Evolutionary conservation across 2,797 vertebrate species (phyloP).

Genomic region (Urocyon cinereoargenteus): DNA sequence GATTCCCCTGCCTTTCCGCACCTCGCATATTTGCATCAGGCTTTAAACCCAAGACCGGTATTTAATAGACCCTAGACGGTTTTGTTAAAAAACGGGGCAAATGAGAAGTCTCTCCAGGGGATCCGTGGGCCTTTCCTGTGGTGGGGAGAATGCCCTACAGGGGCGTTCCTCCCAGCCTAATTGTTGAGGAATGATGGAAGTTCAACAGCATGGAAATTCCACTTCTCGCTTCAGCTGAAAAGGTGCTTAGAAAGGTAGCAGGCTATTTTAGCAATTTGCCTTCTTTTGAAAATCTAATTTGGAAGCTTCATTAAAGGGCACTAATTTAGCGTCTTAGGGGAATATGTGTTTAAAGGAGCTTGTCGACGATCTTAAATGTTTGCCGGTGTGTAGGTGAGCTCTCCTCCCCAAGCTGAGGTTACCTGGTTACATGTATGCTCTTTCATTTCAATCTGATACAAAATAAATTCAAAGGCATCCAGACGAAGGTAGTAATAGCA

Average conservation of each 20-base stretch:
- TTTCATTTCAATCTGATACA: conserved; percentile 52
- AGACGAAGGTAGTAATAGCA: background rate
- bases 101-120: conserved; percentile 65
- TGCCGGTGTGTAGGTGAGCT: conserved; percentile 72
- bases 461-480: background rate
- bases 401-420: conserved; percentile 73
- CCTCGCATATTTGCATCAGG: background rate
- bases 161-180: conserved; percentile 55
- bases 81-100: conserved; percentile 64
- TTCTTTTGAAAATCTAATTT: conserved; percentile 83
- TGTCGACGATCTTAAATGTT: conserved; percentile 72
- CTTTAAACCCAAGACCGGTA: conserved; percentile 54
- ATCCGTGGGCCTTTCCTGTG: conserved; percentile 21
- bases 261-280: conserved; percentile 77
- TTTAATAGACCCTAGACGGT: conserved; percentile 71
- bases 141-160: conserved; percentile 51
- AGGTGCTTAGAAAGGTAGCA: conserved; percentile 79
- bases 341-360: conserved; percentile 79
- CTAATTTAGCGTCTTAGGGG: conserved; percentile 78
- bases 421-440: conserved; percentile 57
- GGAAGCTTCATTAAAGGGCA: conserved; percentile 80
- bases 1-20: background rate
- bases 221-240: conserved; percentile 79
- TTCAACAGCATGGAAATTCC: conserved; percentile 75
- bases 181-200: conserved; percentile 70